Conservation (phyloP, 2,113 vertebrate species). For the Cyanistes caeruleus region DNA sequence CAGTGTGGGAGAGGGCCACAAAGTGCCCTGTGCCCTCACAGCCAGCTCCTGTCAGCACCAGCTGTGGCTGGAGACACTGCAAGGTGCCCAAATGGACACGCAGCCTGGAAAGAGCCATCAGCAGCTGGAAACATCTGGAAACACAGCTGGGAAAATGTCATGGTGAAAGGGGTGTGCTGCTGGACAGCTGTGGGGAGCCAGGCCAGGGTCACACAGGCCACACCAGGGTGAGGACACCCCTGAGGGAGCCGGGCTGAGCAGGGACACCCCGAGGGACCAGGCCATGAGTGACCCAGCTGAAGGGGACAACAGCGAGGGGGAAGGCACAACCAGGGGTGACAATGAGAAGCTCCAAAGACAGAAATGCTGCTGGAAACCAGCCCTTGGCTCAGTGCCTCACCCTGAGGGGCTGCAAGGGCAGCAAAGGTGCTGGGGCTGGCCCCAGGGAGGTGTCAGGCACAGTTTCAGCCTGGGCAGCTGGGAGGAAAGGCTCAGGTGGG, state of each 20-base stretch:
- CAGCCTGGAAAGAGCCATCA: background rate
- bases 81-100: background rate
- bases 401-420: background rate
- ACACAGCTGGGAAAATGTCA: background rate
- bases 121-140: background rate
- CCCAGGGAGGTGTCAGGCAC: accelerated
- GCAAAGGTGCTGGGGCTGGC: accelerated
- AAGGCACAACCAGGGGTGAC: accelerated
- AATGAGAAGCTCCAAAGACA: background rate
- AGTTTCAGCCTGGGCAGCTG: accelerated
- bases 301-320: background rate
- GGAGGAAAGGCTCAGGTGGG: accelerated
- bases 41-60: background rate
- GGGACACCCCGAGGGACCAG: accelerated
- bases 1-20: background rate
- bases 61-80: accelerated
- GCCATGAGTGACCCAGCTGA: accelerated
- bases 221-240: accelerated
- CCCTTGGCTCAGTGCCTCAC: accelerated
- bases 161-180: accelerated
- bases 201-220: too few relatives aligned
- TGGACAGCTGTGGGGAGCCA: background rate
- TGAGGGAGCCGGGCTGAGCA: background rate
- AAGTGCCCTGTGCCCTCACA: background rate
- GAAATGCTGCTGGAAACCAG: background rate